A percentile compares a stretch with the other conserved stretches of the same genome.
These are phyloP conservation scores for Ciconia maguari DNA, from an alignment of 2,113 vertebrate species.

Conservation along the genomic window DNA sequence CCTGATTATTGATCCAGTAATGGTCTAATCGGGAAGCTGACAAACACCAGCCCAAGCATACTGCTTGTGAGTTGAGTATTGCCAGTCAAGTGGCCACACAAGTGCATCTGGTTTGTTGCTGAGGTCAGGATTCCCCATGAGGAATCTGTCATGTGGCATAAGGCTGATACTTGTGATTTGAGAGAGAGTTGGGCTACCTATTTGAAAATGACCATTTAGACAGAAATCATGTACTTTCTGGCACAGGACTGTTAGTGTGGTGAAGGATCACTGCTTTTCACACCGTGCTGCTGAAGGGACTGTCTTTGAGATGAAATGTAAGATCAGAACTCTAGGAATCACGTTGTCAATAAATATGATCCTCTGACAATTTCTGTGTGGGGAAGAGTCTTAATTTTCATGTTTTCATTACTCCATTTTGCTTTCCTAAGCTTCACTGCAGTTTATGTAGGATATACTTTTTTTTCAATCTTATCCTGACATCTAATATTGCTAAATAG, in stretches of 20 bases:
- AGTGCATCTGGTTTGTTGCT: not conserved
- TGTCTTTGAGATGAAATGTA: not conserved
- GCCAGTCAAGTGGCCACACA: not conserved
- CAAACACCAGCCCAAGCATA: not conserved
- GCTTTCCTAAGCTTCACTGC: not conserved
- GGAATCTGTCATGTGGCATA: not conserved
- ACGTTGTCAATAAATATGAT: not conserved
- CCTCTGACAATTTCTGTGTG: not conserved
- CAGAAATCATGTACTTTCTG: not conserved
- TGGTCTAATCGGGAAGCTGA: not conserved
- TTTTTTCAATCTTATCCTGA: not conserved
- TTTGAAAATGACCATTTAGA: not conserved
- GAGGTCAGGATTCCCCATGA: not conserved
- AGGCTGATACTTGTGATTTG: not conserved
- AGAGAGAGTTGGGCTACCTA: not conserved
- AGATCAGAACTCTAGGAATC: not conserved
- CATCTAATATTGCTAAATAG: not conserved
- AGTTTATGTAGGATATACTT: not conserved
- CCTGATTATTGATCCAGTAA: not conserved
- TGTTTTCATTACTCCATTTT: not conserved
- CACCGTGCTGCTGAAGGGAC: not conserved
- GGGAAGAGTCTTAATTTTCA: not conserved
- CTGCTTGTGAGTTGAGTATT: not conserved
- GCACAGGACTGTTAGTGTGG: not conserved
- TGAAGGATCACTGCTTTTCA: not conserved